Conservation (phyloP, 2,113 vertebrate genomes). For the Plectropomus leopardus region DNA sequence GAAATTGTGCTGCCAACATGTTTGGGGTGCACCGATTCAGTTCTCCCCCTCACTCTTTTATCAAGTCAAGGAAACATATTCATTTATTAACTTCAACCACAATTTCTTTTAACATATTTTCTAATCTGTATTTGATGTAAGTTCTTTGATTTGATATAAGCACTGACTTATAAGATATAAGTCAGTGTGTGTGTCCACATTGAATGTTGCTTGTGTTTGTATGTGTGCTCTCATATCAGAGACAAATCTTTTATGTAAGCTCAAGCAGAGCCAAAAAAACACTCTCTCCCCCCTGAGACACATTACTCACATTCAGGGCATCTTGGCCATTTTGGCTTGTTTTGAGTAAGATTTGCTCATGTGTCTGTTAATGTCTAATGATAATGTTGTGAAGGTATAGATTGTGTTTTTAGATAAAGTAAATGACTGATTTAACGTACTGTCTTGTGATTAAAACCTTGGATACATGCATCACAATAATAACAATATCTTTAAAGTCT, state of each 20-base stretch:
- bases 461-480: background rate
- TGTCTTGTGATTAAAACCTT: conserved; percentile 1
- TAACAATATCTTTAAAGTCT: background rate
- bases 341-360: conserved; percentile 12
- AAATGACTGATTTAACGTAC: background rate
- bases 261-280: conserved; percentile 26
- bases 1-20: conserved; percentile 17
- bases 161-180: too few relatives aligned
- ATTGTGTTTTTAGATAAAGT: background rate
- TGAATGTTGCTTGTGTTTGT: background rate
- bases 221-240: conserved; percentile 13
- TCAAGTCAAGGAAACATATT: background rate
- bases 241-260: conserved; percentile 37
- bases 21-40: conserved; percentile 9
- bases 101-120: background rate
- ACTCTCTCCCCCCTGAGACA: conserved; percentile 41
- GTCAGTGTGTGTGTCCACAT: background rate
- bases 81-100: background rate
- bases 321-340: conserved; percentile 30
- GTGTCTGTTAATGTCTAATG: conserved; percentile 19
- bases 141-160: too few relatives aligned
- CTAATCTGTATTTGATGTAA: background rate
- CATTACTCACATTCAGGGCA: conserved; percentile 63
- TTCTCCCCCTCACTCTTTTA: background rate
- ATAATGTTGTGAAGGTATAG: background rate